Evolutionary conservation across 1,140 invertebrate species (phyloP).

Genomic region (Ceratina australensis): DNA sequence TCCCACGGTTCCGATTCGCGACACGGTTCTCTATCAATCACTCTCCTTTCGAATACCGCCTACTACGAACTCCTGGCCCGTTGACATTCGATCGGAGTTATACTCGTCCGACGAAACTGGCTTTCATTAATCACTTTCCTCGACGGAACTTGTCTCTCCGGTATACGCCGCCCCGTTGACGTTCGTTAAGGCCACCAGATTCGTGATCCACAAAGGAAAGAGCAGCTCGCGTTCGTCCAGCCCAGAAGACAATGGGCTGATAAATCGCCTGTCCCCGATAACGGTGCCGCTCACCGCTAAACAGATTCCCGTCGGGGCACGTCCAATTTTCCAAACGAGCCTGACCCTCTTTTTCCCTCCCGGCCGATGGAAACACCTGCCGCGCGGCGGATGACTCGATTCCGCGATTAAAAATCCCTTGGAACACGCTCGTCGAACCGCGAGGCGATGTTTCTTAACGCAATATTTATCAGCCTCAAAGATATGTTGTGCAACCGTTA

Average conservation of each 20-base stretch:
- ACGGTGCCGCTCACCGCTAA: constrained; percentile 21
- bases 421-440: too few species aligned
- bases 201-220: neutral
- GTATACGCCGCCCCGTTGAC: too few species aligned
- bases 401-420: too few species aligned
- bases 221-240: neutral
- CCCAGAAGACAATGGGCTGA: constrained; percentile 25
- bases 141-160: neutral
- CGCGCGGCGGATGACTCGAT: neutral
- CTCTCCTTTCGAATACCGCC: constrained; percentile 14
- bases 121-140: constrained; percentile 15
- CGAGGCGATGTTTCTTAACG: too few species aligned
- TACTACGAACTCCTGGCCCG: neutral
- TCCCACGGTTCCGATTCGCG: neutral
- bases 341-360: constrained; percentile 20
- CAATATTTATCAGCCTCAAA: too few species aligned
- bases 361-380: neutral
- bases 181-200: constrained; percentile 7
- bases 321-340: constrained; percentile 24
- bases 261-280: constrained; percentile 37
- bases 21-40: constrained; percentile 18
- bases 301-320: neutral
- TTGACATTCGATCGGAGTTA: constrained; percentile 11
- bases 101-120: neutral
- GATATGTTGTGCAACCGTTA: too few species aligned